Percentiles rank a stretch among this genome's conserved stretches.
phyloP scores from a whole-genome alignment of 1,140 invertebrate genomes.

The Babylonia areolata region DNA sequence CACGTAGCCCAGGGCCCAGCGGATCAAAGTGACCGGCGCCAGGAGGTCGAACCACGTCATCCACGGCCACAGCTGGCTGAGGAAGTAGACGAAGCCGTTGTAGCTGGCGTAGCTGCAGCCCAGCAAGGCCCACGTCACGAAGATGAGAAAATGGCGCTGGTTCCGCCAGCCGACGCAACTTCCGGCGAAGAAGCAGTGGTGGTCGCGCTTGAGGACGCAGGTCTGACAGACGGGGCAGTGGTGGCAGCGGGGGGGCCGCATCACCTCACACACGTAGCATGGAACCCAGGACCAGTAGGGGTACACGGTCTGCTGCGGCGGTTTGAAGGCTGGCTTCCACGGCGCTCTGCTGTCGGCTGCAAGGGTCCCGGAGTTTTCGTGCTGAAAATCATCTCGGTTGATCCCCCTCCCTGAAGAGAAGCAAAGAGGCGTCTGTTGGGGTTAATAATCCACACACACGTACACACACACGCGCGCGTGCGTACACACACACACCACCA shows the following conservation, averaged over 20 bases:
- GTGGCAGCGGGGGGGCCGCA: constrained; percentile 51
- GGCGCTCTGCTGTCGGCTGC: not conserved
- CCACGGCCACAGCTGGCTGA: constrained; percentile 36
- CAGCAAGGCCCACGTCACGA: constrained; percentile 80
- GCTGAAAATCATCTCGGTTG: too few species aligned
- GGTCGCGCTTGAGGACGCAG: constrained; percentile 83
- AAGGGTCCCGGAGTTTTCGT: not conserved
- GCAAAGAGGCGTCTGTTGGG: too few species aligned
- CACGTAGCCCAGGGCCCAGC: constrained; percentile 47
- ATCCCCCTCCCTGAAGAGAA: too few species aligned
- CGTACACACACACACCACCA: too few species aligned
- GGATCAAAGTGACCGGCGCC: constrained; percentile 47
- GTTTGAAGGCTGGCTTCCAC: constrained; percentile 24
- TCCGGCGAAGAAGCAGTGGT: constrained; percentile 95
- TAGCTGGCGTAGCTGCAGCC: constrained; percentile 42
- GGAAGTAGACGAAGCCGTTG: constrained; percentile 46
- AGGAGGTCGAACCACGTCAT: constrained; percentile 53
- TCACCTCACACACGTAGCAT: constrained; percentile 53
- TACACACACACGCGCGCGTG: too few species aligned
- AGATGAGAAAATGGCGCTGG: constrained; percentile 90
- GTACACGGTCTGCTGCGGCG: constrained; percentile 45
- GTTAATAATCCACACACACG: too few species aligned
- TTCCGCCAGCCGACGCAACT: constrained; percentile 93
- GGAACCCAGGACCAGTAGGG: constrained; percentile 64
- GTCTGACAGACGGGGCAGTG: constrained; percentile 51